phyloP scores from a whole-genome alignment of 2,888 invertebrate genomes.

The Drosophila nr. perissopoda region DNA sequence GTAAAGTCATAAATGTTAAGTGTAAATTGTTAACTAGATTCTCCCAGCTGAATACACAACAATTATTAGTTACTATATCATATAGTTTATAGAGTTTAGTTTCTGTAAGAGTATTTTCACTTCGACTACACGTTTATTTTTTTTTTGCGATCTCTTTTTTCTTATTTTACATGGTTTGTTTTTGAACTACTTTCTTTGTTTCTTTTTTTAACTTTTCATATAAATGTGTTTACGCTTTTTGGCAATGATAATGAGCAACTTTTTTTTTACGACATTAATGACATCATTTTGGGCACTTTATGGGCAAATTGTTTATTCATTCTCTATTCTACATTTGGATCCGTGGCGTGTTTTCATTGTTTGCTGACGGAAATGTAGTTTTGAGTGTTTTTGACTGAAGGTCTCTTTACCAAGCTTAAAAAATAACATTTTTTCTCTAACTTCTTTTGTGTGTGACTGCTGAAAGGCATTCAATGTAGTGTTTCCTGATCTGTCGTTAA shows the following conservation, averaged over 20 bases:
- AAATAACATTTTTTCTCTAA: not conserved
- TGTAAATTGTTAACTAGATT: not conserved
- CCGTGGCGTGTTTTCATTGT: conserved; percentile 2
- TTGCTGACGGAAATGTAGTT: conserved; percentile 29
- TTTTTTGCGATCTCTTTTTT: conserved; percentile 1
- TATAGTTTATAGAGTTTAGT: not conserved
- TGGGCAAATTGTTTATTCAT: conserved; percentile 15
- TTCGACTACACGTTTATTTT: not conserved
- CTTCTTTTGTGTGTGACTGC: not conserved
- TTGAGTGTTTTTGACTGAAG: conserved; percentile 21
- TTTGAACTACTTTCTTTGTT: conserved; percentile 33
- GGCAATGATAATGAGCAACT: conserved; percentile 26
- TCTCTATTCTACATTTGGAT: conserved; percentile 9
- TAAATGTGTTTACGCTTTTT: conserved; percentile 24
- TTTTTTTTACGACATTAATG: conserved; percentile 31
- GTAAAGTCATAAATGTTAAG: conserved; percentile 2
- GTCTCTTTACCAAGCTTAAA: conserved; percentile 1
- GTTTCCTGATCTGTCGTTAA: conserved; percentile 15
- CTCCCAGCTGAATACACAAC: too few species aligned
- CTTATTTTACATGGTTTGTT: conserved; percentile 15
- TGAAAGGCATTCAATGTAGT: not conserved
- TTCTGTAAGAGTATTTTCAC: not conserved
- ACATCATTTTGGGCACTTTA: conserved; percentile 48
- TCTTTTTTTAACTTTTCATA: not conserved
- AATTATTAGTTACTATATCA: not conserved